phyloP scores from a whole-genome alignment of 1,140 invertebrate species.

The Orussus abietinus region DNA sequence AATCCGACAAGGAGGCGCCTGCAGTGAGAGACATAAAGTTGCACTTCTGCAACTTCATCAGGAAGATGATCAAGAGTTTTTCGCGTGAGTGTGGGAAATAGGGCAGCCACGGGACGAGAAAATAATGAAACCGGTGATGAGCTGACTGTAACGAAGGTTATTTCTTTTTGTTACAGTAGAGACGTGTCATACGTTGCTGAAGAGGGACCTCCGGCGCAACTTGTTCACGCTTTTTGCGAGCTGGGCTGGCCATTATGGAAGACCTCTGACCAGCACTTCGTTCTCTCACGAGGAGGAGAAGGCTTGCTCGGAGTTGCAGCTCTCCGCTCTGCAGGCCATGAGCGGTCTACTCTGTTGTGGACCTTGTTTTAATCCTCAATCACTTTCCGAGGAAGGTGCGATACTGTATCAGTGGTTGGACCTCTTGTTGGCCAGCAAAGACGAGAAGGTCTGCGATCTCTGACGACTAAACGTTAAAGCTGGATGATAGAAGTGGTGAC shows the following conservation, averaged over 20 bases:
- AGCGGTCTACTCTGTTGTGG: conserved; percentile 92
- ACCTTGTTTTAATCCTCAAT: conserved; percentile 82
- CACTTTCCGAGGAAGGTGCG: conserved; percentile 83
- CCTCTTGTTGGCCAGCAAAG: conserved; percentile 79
- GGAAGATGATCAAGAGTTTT: conserved; percentile 90
- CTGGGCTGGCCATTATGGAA: conserved; percentile 85
- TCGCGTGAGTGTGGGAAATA: conserved; percentile 65
- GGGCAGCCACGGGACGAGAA: too few relatives aligned
- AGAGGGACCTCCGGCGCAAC: conserved; percentile 79
- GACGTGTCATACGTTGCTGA: conserved; percentile 77
- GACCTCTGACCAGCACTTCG: conserved; percentile 50
- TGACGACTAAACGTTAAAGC: too few relatives aligned
- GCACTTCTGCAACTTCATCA: conserved; percentile 92
- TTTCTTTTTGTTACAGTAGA: conserved; percentile 67
- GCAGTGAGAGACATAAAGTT: conserved; percentile 80
- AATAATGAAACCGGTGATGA: too few relatives aligned
- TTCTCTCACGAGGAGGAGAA: conserved; percentile 41
- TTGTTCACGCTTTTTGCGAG: conserved; percentile 89
- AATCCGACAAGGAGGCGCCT: conserved; percentile 82
- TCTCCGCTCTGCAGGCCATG: conserved; percentile 82
- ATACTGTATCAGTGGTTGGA: conserved; percentile 91
- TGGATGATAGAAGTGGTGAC: conserved; percentile 1
- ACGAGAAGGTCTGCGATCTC: conserved; percentile 70
- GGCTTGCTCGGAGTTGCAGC: conserved; percentile 62
- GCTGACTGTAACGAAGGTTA: too few relatives aligned